These are phyloP conservation scores for Climacteris rufus DNA, from an alignment of 2,113 vertebrate species.

Conservation along the genomic window DNA sequence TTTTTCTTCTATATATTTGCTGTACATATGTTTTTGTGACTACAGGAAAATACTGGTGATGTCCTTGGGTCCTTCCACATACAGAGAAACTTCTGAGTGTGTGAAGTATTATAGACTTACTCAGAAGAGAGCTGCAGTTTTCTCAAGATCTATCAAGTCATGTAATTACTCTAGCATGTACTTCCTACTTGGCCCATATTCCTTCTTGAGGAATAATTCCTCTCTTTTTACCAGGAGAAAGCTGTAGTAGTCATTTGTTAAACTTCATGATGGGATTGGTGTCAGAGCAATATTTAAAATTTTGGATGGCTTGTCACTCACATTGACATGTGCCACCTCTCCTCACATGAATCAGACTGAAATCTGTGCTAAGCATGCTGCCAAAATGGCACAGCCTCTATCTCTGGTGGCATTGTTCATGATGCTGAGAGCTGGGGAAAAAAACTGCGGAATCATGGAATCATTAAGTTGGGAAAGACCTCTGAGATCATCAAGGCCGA, in stretches of 20 bases:
- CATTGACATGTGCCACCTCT: background rate
- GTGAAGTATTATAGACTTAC: background rate
- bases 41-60: background rate
- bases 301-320: background rate
- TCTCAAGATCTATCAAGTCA: background rate
- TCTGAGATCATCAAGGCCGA: background rate
- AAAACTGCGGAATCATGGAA: background rate
- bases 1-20: background rate
- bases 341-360: background rate
- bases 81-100: background rate
- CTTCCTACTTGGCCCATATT: background rate
- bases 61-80: background rate
- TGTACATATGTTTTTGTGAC: background rate
- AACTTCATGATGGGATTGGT: background rate
- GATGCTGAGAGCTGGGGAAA: background rate
- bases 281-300: background rate
- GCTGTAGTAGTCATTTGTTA: background rate
- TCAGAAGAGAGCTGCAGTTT: background rate
- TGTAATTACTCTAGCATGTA: background rate
- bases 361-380: background rate
- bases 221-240: background rate
- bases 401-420: background rate
- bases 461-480: background rate
- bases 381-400: background rate
- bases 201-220: background rate